Conservation (phyloP, 1,140 invertebrate species). For the Hydropsyche tenuis region DNA sequence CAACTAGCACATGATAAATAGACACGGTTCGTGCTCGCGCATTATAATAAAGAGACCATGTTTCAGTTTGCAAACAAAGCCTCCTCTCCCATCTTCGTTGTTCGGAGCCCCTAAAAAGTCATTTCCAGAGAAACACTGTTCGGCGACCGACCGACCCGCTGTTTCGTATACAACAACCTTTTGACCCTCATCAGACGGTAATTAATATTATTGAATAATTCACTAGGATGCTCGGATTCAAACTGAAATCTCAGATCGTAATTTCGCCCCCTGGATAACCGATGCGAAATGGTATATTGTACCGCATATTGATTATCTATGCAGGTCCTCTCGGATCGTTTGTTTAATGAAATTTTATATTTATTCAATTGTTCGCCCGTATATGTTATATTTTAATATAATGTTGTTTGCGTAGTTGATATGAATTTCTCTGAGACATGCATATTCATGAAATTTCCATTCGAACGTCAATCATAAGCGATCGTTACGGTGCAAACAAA, state of each 20-base stretch:
- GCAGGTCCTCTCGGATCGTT: too few species aligned
- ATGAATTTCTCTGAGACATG: too few species aligned
- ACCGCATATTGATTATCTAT: too few species aligned
- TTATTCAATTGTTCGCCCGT: too few species aligned
- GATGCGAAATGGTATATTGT: too few species aligned
- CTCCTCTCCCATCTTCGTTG: not conserved
- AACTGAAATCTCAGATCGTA: constrained; percentile 12
- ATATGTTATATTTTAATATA: too few species aligned
- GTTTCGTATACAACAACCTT: constrained; percentile 2
- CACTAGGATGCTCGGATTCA: not conserved
- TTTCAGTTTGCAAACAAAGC: constrained; percentile 11
- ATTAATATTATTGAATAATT: constrained; percentile 29
- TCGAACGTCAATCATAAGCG: not conserved
- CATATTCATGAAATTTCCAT: not conserved
- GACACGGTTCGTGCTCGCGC: not conserved
- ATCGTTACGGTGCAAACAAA: not conserved
- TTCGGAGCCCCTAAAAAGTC: constrained; percentile 3
- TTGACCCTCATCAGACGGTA: constrained; percentile 23
- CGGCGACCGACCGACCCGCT: not conserved
- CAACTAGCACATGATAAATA: not conserved
- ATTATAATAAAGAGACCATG: constrained; percentile 8
- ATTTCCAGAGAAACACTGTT: constrained; percentile 11
- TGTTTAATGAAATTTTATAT: too few species aligned
- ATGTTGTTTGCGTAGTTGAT: too few species aligned
- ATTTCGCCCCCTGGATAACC: not conserved